phyloP scores from a whole-genome alignment of 2,113 vertebrate genomes.

The Chinchilla lanigera region DNA sequence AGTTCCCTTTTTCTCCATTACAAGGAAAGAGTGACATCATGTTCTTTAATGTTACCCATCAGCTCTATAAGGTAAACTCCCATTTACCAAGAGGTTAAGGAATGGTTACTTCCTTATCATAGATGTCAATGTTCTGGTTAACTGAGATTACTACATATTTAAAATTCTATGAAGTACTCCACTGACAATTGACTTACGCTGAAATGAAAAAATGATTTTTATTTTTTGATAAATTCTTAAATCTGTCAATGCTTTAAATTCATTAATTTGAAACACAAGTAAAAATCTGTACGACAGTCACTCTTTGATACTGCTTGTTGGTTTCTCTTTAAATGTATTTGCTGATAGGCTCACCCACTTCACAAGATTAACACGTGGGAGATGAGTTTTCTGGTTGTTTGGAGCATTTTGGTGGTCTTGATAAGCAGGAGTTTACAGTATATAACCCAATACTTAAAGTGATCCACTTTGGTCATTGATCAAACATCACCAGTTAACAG shows the following conservation, averaged over 20 bases:
- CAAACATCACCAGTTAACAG: constrained; percentile 38
- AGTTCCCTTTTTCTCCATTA: constrained; percentile 36
- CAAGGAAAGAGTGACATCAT: not conserved
- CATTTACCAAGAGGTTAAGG: constrained; percentile 55
- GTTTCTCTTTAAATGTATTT: constrained; percentile 13
- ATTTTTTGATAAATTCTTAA: constrained; percentile 1
- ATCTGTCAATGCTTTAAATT: constrained; percentile 40
- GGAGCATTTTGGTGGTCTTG: not conserved
- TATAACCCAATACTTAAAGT: constrained; percentile 46
- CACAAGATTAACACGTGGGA: not conserved
- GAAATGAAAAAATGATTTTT: constrained; percentile 44
- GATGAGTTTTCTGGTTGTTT: not conserved
- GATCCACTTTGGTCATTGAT: not conserved
- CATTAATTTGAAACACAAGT: constrained; percentile 25
- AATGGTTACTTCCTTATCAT: constrained; percentile 46
- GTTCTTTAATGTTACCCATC: not conserved
- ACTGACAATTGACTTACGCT: not conserved
- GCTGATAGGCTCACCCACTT: not conserved
- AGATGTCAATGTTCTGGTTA: constrained; percentile 59
- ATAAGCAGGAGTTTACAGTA: constrained; percentile 49
- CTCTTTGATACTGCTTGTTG: not conserved
- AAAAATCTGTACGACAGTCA: not conserved
- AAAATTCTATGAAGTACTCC: not conserved
- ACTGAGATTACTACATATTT: constrained; percentile 55
- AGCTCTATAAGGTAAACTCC: constrained; percentile 44